Percentiles rank a stretch among this genome's conserved stretches.
phyloP scores from a whole-genome alignment of 2,888 invertebrate genomes.

The Plusia festucae region DNA sequence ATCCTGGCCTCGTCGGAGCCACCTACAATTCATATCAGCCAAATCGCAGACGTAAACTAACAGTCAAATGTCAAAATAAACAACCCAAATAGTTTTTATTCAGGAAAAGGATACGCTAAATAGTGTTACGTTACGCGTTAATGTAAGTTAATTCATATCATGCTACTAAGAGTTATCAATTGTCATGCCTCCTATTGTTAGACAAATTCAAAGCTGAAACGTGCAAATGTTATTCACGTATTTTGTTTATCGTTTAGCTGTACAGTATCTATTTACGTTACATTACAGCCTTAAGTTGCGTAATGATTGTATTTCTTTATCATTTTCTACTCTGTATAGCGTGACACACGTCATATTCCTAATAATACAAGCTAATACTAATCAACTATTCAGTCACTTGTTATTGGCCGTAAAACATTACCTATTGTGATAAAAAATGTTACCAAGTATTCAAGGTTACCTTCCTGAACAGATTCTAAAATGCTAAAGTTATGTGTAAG shows the following conservation, averaged over 20 bases:
- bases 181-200: conserved; percentile 69
- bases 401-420: conserved; percentile 60
- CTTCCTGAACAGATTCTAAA: conserved; percentile 48
- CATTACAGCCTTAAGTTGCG: conserved; percentile 65
- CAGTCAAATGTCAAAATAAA: conserved; percentile 18
- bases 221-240: conserved; percentile 54
- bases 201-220: conserved; percentile 62
- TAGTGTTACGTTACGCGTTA: conserved; percentile 25
- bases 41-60: conserved; percentile 33
- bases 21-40: conserved; percentile 55
- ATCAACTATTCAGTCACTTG: conserved; percentile 54
- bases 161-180: conserved; percentile 59
- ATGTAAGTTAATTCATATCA: conserved; percentile 40
- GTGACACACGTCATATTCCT: conserved; percentile 72
- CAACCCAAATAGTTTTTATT: conserved; percentile 41
- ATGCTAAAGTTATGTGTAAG: conserved; percentile 40
- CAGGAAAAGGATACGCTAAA: conserved; percentile 47
- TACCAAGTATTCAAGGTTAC: conserved; percentile 58
- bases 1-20: conserved; percentile 69
- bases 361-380: conserved; percentile 50
- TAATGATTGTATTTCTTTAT: conserved; percentile 69
- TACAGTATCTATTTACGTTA: conserved; percentile 62
- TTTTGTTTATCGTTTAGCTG: conserved; percentile 46
- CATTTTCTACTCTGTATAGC: conserved; percentile 69
- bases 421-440: conserved; percentile 60